A percentile compares a stretch with the other conserved stretches of the same genome.
Conservation (phyloP, 1,140 invertebrate genomes). For the Platorchestia sp. region DNA sequence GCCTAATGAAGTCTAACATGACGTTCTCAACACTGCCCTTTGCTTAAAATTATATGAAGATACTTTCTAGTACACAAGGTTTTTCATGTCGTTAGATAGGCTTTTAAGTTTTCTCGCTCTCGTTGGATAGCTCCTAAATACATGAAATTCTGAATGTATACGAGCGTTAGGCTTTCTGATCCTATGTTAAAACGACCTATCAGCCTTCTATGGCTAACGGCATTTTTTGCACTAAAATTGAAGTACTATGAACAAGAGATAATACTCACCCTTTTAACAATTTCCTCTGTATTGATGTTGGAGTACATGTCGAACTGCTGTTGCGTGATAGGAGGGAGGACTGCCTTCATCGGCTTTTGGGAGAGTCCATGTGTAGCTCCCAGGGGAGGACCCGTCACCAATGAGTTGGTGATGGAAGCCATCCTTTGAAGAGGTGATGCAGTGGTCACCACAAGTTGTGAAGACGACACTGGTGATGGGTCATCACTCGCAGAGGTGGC, state of each 20-base stretch:
- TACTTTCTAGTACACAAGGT: not conserved
- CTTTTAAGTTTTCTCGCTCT: not conserved
- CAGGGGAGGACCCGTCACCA: slow-evolving; percentile 91
- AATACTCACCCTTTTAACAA: slow-evolving; percentile 86
- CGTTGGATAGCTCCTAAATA: not conserved
- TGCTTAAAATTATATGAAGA: not conserved
- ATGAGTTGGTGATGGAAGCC: slow-evolving; percentile 97
- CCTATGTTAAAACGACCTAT: no score
- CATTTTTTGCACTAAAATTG: not conserved
- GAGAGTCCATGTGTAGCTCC: slow-evolving; percentile 79
- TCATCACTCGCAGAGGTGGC: slow-evolving; percentile 63
- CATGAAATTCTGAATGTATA: no score
- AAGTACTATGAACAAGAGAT: not conserved
- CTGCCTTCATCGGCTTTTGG: slow-evolving; percentile 92
- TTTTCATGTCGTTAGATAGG: not conserved
- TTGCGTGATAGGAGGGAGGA: slow-evolving; percentile 97
- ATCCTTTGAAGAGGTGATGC: slow-evolving; percentile 92
- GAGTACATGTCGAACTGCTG: slow-evolving; percentile 99
- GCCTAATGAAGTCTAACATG: not conserved
- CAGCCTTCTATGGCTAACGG: not conserved
- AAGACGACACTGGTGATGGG: slow-evolving; percentile 31
- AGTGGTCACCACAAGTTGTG: slow-evolving; percentile 43
- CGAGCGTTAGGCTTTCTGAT: not conserved
- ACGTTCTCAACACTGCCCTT: not conserved
- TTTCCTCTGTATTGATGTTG: slow-evolving; percentile 98